Conservation (phyloP, 2,888 invertebrate species). For the Antheraea assamensis region DNA sequence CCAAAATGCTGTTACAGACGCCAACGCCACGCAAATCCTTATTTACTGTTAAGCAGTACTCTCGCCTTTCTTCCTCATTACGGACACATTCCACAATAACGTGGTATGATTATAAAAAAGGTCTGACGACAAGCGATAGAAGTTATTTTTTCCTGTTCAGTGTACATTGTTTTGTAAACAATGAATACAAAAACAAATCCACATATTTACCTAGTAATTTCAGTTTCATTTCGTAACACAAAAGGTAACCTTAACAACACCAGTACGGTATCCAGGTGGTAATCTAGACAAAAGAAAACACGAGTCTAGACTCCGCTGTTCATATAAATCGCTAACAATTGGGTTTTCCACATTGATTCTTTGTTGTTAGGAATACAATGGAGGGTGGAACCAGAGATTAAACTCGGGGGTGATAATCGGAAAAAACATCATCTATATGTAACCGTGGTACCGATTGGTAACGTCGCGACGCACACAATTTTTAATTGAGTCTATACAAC, state of each 20-base stretch:
- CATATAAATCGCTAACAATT: conserved; percentile 2
- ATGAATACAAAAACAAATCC: not conserved
- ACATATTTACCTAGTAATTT: not conserved
- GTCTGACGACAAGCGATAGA: too few species aligned
- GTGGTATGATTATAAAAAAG: too few species aligned
- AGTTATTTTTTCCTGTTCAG: too few species aligned
- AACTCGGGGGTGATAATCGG: not conserved
- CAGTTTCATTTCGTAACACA: not conserved
- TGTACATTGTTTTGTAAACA: not conserved
- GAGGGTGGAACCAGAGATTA: not conserved
- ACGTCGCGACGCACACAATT: not conserved
- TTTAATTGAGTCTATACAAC: not conserved
- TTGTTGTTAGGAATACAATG: conserved; percentile 7
- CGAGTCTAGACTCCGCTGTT: conserved; percentile 1
- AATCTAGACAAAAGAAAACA: conserved; percentile 8
- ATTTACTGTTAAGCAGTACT: too few species aligned
- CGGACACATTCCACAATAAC: too few species aligned
- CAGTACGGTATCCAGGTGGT: not conserved
- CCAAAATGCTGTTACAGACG: too few species aligned
- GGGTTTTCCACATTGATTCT: conserved; percentile 7
- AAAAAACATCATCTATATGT: not conserved
- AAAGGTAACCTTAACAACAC: conserved; percentile 7
- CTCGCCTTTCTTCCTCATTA: too few species aligned
- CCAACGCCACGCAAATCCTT: too few species aligned
- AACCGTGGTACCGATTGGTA: not conserved